Percentiles rank a stretch among this genome's conserved stretches.
phyloP scores from a whole-genome alignment of 1,140 invertebrate species.

The Cydia amplana region DNA sequence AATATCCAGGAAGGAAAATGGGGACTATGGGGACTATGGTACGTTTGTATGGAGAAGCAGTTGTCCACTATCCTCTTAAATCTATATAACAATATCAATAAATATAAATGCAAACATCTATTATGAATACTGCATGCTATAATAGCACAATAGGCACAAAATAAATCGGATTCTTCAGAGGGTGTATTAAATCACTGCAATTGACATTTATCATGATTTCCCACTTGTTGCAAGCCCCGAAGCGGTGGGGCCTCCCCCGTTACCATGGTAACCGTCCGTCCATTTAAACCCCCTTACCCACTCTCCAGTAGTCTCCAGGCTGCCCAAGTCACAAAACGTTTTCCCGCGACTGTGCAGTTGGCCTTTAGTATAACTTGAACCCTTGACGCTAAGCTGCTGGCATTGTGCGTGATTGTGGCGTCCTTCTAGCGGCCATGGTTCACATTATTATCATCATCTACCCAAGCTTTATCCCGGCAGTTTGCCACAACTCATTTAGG shows the following conservation, averaged over 20 bases:
- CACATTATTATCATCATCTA: too few relatives aligned
- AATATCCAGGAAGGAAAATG: too few relatives aligned
- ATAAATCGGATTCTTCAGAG: slow-evolving; percentile 2
- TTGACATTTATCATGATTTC: slow-evolving; percentile 24
- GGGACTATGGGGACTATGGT: too few relatives aligned
- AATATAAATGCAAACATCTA: neutral
- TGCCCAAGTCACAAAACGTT: neutral
- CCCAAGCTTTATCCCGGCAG: too few relatives aligned
- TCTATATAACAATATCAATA: too few relatives aligned
- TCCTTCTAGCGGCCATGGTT: too few relatives aligned
- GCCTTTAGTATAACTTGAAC: neutral
- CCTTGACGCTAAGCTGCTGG: neutral
- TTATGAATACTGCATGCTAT: neutral
- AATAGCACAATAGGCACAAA: neutral
- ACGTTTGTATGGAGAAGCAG: too few relatives aligned
- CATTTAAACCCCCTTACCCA: slow-evolving; percentile 34
- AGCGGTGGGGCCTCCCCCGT: slow-evolving; percentile 34
- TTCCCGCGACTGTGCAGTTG: neutral
- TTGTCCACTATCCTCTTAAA: too few relatives aligned
- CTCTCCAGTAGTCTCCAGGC: slow-evolving; percentile 7
- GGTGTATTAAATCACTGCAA: slow-evolving; percentile 25
- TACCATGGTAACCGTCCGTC: slow-evolving; percentile 41
- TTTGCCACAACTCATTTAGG: too few relatives aligned
- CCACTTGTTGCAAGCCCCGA: slow-evolving; percentile 47
- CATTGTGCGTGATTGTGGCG: too few relatives aligned